Evolutionary conservation across 2,797 vertebrate species (phyloP).

Genomic region (Decapterus maruadsi): DNA sequence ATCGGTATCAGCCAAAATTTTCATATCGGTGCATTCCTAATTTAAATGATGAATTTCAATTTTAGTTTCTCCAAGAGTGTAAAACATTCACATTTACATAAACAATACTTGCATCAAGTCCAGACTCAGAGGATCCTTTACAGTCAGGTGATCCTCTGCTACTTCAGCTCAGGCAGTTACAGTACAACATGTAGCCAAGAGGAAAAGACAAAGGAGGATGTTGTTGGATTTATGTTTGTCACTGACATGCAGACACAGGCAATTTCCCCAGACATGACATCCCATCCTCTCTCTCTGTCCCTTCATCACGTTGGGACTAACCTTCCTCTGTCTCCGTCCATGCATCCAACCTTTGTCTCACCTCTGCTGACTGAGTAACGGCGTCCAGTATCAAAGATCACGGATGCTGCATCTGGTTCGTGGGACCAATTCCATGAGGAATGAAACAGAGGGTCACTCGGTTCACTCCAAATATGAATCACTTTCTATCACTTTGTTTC

Average conservation of each 20-base stretch:
- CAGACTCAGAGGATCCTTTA: neutral
- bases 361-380: constrained; percentile 12
- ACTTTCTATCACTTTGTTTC: neutral
- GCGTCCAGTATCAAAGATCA: constrained; percentile 7
- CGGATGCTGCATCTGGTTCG: neutral
- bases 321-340: constrained; percentile 7
- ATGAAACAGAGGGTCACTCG: neutral
- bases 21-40: no score
- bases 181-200: neutral
- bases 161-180: neutral
- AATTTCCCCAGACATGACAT: constrained; percentile 68
- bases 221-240: constrained; percentile 68
- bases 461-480: neutral
- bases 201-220: constrained; percentile 22
- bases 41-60: no score
- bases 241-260: constrained; percentile 60
- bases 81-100: no score
- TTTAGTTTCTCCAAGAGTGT: no score
- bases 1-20: no score
- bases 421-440: neutral
- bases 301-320: constrained; percentile 7
- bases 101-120: no score
- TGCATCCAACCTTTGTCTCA: constrained; percentile 13
- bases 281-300: constrained; percentile 11
- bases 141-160: neutral